Conservation (phyloP, 2,113 vertebrate genomes). For the Centropus unirufus region DNA sequence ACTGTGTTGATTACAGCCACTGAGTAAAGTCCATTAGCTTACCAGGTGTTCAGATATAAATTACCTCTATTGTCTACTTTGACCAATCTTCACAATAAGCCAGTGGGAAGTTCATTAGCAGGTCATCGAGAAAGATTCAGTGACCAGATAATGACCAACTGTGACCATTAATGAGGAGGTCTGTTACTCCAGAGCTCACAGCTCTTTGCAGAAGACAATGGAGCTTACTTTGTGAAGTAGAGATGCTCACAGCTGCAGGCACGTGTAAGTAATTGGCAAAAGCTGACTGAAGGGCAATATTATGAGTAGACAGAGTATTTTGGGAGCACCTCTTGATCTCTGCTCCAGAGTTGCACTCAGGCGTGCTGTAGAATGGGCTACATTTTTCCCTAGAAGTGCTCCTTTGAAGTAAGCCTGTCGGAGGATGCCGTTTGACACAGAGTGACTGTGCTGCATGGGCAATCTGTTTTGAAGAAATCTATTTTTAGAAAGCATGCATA, state of each 20-base stretch:
- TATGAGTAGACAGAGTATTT: not conserved
- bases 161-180: not conserved
- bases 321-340: not conserved
- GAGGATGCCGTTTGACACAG: not conserved
- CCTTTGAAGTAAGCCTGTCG: not conserved
- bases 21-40: not conserved
- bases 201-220: not conserved
- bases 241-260: not conserved
- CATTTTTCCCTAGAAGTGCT: not conserved
- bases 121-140: constrained; percentile 16
- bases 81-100: constrained; percentile 28
- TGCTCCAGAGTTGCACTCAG: not conserved
- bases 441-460: not conserved
- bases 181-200: not conserved
- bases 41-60: constrained; percentile 30
- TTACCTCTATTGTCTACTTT: constrained; percentile 3
- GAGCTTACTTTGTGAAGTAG: not conserved
- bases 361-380: not conserved
- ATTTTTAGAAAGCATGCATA: not conserved
- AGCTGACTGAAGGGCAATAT: not conserved
- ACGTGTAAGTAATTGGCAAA: not conserved
- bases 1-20: not conserved
- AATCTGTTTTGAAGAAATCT: not conserved
- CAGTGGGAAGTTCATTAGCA: constrained; percentile 42
- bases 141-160: not conserved